Conservation (phyloP, 2,888 invertebrate genomes). For the Leptarthrus brevirostris region DNA sequence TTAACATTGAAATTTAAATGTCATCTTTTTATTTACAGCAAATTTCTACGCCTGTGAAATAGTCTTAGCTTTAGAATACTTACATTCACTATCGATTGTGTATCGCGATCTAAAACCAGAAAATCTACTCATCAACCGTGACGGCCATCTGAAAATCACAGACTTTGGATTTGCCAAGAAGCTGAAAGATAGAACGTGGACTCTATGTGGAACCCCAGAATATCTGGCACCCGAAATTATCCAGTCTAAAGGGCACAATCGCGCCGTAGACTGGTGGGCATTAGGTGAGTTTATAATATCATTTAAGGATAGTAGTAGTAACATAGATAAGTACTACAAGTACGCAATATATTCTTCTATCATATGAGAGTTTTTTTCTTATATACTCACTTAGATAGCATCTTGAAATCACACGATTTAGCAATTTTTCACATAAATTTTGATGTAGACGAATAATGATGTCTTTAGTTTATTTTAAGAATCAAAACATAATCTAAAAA, state of each 20-base stretch:
- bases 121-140: slow-evolving; percentile 89
- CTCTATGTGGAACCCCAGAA: slow-evolving; percentile 95
- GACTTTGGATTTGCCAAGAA: slow-evolving; percentile 99
- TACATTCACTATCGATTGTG: slow-evolving; percentile 89
- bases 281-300: slow-evolving; percentile 79
- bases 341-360: slow-evolving; percentile 8
- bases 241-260: slow-evolving; percentile 97
- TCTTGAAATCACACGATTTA: background rate
- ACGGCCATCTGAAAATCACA: slow-evolving; percentile 96
- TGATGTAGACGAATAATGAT: background rate
- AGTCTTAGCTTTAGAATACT: slow-evolving; percentile 91
- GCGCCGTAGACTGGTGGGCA: slow-evolving; percentile 99
- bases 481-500: slow-evolving; percentile 29
- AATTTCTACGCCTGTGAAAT: slow-evolving; percentile 97
- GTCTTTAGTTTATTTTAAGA: slow-evolving; percentile 11
- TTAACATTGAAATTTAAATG: too few species aligned
- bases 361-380: slow-evolving; percentile 11
- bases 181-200: slow-evolving; percentile 94
- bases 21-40: slow-evolving; percentile 67
- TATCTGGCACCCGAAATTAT: slow-evolving; percentile 98
- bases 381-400: background rate
- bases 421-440: background rate
- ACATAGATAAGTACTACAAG: too few species aligned
- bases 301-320: too few species aligned
- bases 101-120: slow-evolving; percentile 94